phyloP scores from a whole-genome alignment of 2,888 invertebrate genomes.

The Carcina quercana region DNA sequence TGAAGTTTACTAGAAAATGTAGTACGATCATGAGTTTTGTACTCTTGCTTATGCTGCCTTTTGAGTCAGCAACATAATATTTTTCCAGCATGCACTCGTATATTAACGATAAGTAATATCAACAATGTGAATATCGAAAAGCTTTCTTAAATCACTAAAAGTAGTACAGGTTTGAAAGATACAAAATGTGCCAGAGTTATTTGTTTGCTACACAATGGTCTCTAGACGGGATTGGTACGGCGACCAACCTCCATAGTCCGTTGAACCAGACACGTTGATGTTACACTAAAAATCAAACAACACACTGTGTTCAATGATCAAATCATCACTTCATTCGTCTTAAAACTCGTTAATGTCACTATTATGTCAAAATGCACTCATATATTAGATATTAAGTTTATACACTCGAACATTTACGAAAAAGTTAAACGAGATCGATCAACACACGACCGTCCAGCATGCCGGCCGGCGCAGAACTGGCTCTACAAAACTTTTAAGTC shows the following conservation, averaged over 20 bases:
- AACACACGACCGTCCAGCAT: constrained; percentile 48
- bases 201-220: constrained; percentile 52
- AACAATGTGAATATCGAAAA: no score
- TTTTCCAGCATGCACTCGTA: no score
- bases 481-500: constrained; percentile 72
- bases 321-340: constrained; percentile 43
- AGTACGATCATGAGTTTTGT: no score
- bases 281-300: constrained; percentile 67
- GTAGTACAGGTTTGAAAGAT: no score
- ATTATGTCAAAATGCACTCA: constrained; percentile 16
- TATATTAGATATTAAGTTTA: constrained; percentile 46
- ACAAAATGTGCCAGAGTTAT: constrained; percentile 47
- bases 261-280: constrained; percentile 73
- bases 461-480: constrained; percentile 72
- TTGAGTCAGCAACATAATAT: no score
- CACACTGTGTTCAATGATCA: constrained; percentile 34
- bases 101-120: no score
- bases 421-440: constrained; percentile 46
- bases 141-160: no score
- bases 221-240: constrained; percentile 48
- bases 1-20: no score
- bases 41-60: no score
- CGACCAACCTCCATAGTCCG: constrained; percentile 71
- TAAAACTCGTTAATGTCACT: constrained; percentile 26
- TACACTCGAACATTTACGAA: constrained; percentile 54